Evolutionary conservation across 2,113 vertebrate genomes (phyloP).

Genomic region (Oreocharis arfaki): DNA sequence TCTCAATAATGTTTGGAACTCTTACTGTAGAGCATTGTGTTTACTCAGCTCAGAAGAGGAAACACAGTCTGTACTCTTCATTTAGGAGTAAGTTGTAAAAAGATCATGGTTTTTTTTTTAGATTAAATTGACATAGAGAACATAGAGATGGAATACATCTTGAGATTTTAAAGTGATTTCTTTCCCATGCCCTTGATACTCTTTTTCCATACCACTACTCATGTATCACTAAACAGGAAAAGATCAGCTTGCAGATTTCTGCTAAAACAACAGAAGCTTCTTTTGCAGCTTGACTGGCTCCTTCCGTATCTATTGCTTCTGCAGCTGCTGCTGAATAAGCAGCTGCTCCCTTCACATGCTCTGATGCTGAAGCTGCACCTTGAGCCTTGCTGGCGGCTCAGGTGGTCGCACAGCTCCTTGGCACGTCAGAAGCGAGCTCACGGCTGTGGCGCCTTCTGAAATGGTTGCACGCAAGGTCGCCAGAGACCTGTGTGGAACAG

Average conservation of each 20-base stretch:
- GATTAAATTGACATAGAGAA: not conserved
- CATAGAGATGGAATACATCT: not conserved
- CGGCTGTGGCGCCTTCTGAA: not conserved
- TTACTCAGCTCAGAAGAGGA: not conserved
- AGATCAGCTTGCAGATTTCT: conserved; percentile 14
- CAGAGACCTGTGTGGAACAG: not conserved
- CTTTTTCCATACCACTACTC: not conserved
- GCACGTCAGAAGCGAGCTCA: not conserved
- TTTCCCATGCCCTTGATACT: not conserved
- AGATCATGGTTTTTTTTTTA: not conserved
- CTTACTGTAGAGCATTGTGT: not conserved
- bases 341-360: conserved; percentile 41
- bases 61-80: not conserved
- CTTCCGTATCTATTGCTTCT: not conserved
- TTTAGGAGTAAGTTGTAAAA: not conserved
- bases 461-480: not conserved
- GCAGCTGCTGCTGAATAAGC: conserved; percentile 44
- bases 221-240: not conserved
- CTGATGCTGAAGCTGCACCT: conserved; percentile 1
- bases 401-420: not conserved
- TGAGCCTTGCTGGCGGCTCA: not conserved
- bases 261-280: conserved; percentile 34
- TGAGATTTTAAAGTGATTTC: not conserved
- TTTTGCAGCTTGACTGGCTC: conserved; percentile 40
- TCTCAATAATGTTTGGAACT: not conserved